A percentile compares a stretch with the other conserved stretches of the same genome.
Evolutionary conservation across 2,113 vertebrate genomes (phyloP).

Genomic region (Columba janthina): DNA sequence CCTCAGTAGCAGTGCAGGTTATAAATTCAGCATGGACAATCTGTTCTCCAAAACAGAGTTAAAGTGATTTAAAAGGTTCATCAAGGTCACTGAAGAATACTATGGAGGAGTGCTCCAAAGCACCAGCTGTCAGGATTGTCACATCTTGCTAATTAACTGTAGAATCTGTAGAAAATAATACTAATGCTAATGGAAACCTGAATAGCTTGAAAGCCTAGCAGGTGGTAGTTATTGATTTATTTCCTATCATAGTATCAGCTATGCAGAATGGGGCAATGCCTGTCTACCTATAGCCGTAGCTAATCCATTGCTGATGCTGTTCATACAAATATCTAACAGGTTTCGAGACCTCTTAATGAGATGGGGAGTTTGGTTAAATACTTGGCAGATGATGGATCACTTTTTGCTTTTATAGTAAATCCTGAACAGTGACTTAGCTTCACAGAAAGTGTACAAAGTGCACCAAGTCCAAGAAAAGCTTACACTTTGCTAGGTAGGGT

Average conservation of each 20-base stretch:
- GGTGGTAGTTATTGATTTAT: neutral
- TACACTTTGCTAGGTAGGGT: neutral
- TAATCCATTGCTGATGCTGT: neutral
- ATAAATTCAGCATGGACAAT: slow-evolving; percentile 49
- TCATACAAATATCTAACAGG: neutral
- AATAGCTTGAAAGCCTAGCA: neutral
- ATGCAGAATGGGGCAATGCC: neutral
- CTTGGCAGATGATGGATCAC: neutral
- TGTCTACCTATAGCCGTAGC: neutral
- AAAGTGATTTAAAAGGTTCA: slow-evolving; percentile 52
- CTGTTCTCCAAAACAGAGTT: slow-evolving; percentile 55
- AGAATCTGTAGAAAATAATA: slow-evolving; percentile 30
- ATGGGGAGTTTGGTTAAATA: neutral
- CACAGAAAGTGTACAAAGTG: neutral
- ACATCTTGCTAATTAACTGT: slow-evolving; percentile 39
- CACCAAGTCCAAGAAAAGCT: neutral
- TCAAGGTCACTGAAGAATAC: slow-evolving; percentile 50
- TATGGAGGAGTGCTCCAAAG: slow-evolving; percentile 6
- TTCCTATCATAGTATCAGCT: neutral
- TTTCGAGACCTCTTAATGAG: neutral
- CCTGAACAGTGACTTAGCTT: neutral
- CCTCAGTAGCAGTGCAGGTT: slow-evolving; percentile 27
- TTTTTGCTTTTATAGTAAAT: neutral
- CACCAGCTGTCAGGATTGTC: slow-evolving; percentile 48
- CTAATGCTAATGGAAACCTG: slow-evolving; percentile 23